phyloP scores from a whole-genome alignment of 2,888 invertebrate species.

The Eulithis testata region DNA sequence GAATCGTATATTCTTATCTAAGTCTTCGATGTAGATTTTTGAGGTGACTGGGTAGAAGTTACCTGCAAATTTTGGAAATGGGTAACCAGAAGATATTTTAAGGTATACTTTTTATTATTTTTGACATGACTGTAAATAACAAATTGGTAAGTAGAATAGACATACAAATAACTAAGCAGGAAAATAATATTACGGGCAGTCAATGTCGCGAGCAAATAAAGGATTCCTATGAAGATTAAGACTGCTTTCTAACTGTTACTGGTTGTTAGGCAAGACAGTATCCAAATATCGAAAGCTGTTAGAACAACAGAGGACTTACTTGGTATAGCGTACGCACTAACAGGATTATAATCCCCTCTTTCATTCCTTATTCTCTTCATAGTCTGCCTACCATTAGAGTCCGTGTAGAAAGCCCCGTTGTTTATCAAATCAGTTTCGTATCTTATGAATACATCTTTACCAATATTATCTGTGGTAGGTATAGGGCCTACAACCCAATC shows the following conservation, averaged over 20 bases:
- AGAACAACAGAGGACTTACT: slow-evolving; percentile 45
- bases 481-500: slow-evolving; percentile 93
- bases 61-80: slow-evolving; percentile 55
- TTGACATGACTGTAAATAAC: too few relatives aligned
- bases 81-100: too few relatives aligned
- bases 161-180: too few relatives aligned
- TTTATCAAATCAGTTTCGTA: slow-evolving; percentile 87
- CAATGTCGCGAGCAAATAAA: too few relatives aligned
- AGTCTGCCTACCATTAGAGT: slow-evolving; percentile 96
- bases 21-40: slow-evolving; percentile 89
- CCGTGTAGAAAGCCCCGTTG: slow-evolving; percentile 91
- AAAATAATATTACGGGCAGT: too few relatives aligned
- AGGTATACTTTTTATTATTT: too few relatives aligned
- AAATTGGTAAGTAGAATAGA: too few relatives aligned
- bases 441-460: slow-evolving; percentile 91
- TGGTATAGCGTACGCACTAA: slow-evolving; percentile 50
- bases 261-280: too few relatives aligned
- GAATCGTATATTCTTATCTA: slow-evolving; percentile 70
- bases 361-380: slow-evolving; percentile 87
- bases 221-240: too few relatives aligned
- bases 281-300: too few relatives aligned
- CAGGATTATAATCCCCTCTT: slow-evolving; percentile 49
- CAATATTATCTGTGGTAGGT: slow-evolving; percentile 85
- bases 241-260: too few relatives aligned
- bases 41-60: slow-evolving; percentile 97